These are phyloP conservation scores for Miniopterus natalensis DNA, from an alignment of 2,113 vertebrate genomes.

Conservation along the genomic window DNA sequence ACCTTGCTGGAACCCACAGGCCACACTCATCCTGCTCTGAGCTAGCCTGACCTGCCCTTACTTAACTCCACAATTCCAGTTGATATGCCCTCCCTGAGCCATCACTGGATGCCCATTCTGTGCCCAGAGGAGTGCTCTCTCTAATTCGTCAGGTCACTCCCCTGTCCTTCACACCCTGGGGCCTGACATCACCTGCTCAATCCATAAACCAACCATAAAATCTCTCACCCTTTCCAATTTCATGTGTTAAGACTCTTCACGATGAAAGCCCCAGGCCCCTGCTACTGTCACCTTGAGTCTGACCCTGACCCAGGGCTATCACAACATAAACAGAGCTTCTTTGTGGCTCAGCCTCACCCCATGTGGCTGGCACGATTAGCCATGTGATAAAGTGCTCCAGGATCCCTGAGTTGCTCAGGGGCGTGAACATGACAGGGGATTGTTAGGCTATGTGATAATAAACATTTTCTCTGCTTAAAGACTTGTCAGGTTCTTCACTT, in stretches of 20 bases:
- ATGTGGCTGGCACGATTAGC: accelerated
- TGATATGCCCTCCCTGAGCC: accelerated
- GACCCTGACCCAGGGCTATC: neutral
- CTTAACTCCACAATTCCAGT: too few species aligned
- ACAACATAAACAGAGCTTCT: too few species aligned
- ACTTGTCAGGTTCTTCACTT: neutral
- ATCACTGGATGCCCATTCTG: neutral
- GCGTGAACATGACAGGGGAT: accelerated
- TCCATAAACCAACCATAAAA: neutral
- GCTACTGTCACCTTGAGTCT: neutral
- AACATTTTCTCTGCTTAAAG: neutral
- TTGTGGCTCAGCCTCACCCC: neutral
- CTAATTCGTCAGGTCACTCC: accelerated
- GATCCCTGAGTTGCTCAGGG: neutral
- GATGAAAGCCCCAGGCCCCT: accelerated
- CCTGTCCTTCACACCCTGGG: accelerated
- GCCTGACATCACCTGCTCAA: neutral
- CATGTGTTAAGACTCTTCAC: neutral
- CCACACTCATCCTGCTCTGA: neutral
- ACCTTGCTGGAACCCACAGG: neutral
- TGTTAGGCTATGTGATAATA: neutral
- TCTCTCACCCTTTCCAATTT: neutral
- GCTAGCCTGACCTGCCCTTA: neutral
- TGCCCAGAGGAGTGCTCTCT: neutral
- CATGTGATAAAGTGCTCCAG: accelerated